Evolutionary conservation across 64 coral and sea anemone genomes (phyloP).

Genomic region (Orbicella faveolata): DNA sequence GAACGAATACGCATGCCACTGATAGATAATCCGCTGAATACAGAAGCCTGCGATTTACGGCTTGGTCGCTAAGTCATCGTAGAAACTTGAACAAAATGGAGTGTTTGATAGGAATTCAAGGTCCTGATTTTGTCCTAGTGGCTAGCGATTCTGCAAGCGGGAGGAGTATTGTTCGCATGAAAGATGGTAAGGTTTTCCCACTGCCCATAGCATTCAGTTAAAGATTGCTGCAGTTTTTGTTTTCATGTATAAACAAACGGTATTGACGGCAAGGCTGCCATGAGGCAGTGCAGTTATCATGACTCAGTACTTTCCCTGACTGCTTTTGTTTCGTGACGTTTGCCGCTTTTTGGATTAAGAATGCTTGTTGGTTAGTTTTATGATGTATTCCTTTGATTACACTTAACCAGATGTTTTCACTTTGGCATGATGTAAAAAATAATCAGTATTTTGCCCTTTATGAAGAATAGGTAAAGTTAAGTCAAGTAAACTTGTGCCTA

Average conservation of each 20-base stretch:
- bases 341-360: not conserved
- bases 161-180: conserved; percentile 97
- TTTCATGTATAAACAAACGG: not conserved
- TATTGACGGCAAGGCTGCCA: not conserved
- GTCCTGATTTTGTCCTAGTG: conserved; percentile 89
- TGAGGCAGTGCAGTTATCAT: not conserved
- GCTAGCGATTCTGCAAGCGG: conserved; percentile 90
- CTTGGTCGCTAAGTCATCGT: conserved; percentile 11
- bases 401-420: too few species aligned
- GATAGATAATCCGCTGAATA: conserved; percentile 1
- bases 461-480: too few species aligned
- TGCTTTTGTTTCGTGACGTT: conserved; percentile 12
- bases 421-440: too few species aligned
- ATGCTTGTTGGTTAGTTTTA: not conserved
- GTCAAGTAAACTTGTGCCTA: too few species aligned
- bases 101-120: conserved; percentile 96
- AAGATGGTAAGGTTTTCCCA: conserved; percentile 80
- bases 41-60: not conserved
- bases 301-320: conserved; percentile 43
- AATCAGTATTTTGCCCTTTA: too few species aligned
- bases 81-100: conserved; percentile 74
- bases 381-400: not conserved
- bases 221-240: not conserved
- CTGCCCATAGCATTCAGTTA: not conserved
- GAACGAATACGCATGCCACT: conserved; percentile 4